Base-by-base conservation (phyloP, 2,888 invertebrate species). In the Furcula furcula region DNA sequence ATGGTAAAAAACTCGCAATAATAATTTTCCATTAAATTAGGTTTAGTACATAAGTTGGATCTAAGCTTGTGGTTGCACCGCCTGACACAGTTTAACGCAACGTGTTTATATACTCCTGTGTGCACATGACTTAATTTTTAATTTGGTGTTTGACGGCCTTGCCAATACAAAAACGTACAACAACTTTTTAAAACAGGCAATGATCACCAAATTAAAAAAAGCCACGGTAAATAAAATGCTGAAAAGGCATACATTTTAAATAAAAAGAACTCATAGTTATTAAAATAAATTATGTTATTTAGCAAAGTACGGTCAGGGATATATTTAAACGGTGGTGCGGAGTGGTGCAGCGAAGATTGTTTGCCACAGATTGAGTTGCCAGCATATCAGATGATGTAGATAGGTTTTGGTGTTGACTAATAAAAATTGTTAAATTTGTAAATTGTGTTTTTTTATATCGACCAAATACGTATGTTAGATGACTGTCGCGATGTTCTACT, bases 391-490 rank as follows among this genome's bases (percentile, higher is more conserved):
- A 61, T 51, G 62, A 69, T 75, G 79, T 85, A 78, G 80, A 78
- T 83, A 83, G 79, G 78, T 66, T 76, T 76, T 77, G 80, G 84
- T 80, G 82, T 80, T 82, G 76, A 84, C 73, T 67, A 78, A 75
- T 79, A 78, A 82, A n/a, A 81, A 84, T 84, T 86, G 85, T 87
- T 87, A 86, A 86, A 85, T 86, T 85, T 84, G 68, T 81, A 80
- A n/a, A 35, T 15, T 7, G 25, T 29, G 28, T 19, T 35, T 70
- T 63, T 55, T 46, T n/a, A n/a, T n/a, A n/a, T n/a, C n/a, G n/a
- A n/a, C n/a, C n/a, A n/a, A n/a, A n/a, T n/a, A n/a, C n/a, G n/a
- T n/a, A n/a, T n/a, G n/a, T n/a, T n/a, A n/a, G n/a, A n/a, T n/a
- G n/a, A n/a, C n/a, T n/a, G n/a, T n/a, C n/a, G n/a, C n/a, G n/a